Percentiles rank a stretch among this genome's conserved stretches.
Evolutionary conservation across 2,113 vertebrate species (phyloP).

Genomic region (Pantherophis guttatus): DNA sequence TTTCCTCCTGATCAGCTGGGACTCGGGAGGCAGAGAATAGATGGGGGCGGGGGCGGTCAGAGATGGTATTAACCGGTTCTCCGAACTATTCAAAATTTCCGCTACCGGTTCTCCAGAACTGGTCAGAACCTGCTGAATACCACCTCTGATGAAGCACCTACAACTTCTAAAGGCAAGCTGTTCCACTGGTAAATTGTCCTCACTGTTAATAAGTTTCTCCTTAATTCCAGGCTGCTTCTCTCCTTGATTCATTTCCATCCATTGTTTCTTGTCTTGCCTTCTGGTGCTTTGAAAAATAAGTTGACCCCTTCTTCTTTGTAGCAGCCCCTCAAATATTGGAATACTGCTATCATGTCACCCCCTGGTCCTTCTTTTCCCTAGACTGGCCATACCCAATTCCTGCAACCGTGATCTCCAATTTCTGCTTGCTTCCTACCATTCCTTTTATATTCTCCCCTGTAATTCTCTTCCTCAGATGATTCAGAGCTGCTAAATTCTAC

Average conservation of each 20-base stretch:
- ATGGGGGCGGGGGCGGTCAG: no score
- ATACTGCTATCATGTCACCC: not conserved
- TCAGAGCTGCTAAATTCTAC: not conserved
- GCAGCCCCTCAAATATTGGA: not conserved
- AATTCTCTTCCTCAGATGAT: not conserved
- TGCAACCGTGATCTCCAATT: not conserved
- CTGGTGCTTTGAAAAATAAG: not conserved
- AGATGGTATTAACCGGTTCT: no score
- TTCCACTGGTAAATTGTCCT: not conserved
- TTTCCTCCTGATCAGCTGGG: no score
- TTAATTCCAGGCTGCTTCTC: not conserved
- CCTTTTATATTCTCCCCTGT: not conserved
- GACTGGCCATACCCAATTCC: not conserved
- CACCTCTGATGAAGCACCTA: not conserved
- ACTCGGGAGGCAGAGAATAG: no score
- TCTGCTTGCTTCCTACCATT: not conserved
- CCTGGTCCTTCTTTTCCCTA: not conserved
- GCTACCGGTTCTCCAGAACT: no score
- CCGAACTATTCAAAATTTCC: no score
- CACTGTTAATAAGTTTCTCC: not conserved
- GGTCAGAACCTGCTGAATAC: no score
- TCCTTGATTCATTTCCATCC: not conserved
- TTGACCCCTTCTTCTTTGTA: not conserved
- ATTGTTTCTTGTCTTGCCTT: not conserved
- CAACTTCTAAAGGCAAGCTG: not conserved